Percentiles rank a stretch among this genome's conserved stretches.
These are phyloP conservation scores for Anagyrus pseudococci DNA, from an alignment of 2,888 invertebrate genomes.

Conservation along the genomic window DNA sequence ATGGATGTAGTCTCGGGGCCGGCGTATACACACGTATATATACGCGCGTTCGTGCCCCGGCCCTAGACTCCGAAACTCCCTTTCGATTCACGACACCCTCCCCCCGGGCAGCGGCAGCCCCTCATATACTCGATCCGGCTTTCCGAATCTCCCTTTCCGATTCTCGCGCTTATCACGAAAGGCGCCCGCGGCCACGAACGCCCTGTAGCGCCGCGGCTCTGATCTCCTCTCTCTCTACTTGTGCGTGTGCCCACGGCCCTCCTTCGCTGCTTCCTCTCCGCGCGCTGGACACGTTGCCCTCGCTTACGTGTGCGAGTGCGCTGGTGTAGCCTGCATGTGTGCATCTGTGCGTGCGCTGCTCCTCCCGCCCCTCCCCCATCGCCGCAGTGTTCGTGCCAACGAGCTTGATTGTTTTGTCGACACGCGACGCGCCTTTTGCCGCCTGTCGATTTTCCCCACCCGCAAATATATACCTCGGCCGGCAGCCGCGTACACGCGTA, in stretches of 20 bases:
- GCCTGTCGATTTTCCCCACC: conserved; percentile 34
- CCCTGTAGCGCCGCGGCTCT: neutral
- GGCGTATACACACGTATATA: neutral
- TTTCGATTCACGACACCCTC: conserved; percentile 22
- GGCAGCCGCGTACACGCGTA: neutral
- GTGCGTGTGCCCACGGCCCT: too few species aligned
- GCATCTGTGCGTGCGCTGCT: conserved; percentile 4
- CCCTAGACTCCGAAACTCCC: neutral
- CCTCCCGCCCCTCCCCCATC: neutral
- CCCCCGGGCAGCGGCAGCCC: neutral
- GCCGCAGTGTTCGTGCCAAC: conserved; percentile 16
- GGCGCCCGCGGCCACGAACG: neutral
- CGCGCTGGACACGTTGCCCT: too few species aligned
- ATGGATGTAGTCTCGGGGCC: conserved; percentile 51
- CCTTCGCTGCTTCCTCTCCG: too few species aligned
- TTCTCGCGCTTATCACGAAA: neutral
- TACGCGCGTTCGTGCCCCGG: neutral
- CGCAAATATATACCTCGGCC: neutral
- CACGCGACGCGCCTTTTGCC: conserved; percentile 40
- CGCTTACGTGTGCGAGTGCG: too few species aligned
- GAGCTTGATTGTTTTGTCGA: conserved; percentile 38
- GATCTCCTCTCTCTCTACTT: too few species aligned
- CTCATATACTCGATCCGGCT: neutral
- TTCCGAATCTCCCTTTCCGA: conserved; percentile 6
- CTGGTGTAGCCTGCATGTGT: neutral